phyloP scores from a whole-genome alignment of 2,113 vertebrate genomes.

The Engystomops pustulosus region DNA sequence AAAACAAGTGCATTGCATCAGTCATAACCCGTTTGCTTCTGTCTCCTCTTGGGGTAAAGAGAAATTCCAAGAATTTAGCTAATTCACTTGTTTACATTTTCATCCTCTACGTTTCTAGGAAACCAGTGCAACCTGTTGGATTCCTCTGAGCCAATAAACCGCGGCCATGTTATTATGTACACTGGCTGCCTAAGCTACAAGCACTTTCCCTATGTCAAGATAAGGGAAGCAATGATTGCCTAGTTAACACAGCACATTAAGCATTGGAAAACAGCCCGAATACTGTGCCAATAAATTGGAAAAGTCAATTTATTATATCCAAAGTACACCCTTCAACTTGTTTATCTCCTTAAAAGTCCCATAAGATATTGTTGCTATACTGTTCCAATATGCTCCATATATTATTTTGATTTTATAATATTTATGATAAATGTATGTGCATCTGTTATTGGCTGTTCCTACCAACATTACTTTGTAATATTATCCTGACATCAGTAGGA shows the following conservation, averaged over 20 bases:
- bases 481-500: too few relatives aligned
- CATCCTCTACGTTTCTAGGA: conserved; percentile 70
- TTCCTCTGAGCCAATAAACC: conserved; percentile 66
- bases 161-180: background rate
- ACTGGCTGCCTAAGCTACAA: background rate
- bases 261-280: conserved; percentile 41
- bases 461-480: too few relatives aligned
- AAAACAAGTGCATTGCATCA: background rate
- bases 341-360: background rate
- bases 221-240: conserved; percentile 20
- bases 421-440: too few relatives aligned
- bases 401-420: too few relatives aligned
- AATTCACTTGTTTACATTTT: conserved; percentile 69
- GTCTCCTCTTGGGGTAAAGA: conserved; percentile 65
- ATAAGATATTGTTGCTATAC: background rate
- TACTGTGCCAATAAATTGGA: conserved; percentile 6
- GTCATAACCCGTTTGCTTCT: conserved; percentile 65
- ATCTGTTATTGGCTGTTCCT: too few relatives aligned
- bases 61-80: conserved; percentile 77
- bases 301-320: conserved; percentile 30
- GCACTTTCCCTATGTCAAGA: background rate
- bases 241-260: conserved; percentile 39
- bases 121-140: conserved; percentile 70
- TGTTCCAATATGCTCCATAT: background rate
- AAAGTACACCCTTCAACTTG: background rate